These are phyloP conservation scores for Crocidura indochinensis DNA, from an alignment of 2,797 vertebrate species.

Conservation along the genomic window DNA sequence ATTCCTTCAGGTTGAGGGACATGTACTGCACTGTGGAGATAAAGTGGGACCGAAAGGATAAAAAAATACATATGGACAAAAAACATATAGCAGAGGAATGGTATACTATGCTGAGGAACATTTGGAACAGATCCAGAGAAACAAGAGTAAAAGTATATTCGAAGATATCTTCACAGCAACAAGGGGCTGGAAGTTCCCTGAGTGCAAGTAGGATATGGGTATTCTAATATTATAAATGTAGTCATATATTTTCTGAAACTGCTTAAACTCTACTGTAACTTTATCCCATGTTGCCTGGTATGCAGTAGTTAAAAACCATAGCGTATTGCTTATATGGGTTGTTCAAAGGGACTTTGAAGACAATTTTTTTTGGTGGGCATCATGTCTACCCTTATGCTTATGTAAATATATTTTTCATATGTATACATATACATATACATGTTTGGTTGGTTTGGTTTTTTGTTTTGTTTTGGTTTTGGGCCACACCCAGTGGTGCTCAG, in stretches of 20 bases:
- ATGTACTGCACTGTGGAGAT: neutral
- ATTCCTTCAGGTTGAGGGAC: neutral
- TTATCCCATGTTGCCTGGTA: too few relatives aligned
- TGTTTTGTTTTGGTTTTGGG: too few relatives aligned
- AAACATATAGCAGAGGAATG: neutral
- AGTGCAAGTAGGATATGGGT: neutral
- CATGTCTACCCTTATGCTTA: too few relatives aligned
- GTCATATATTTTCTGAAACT: neutral
- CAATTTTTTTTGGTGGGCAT: too few relatives aligned
- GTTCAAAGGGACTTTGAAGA: too few relatives aligned
- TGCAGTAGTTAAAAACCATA: too few relatives aligned
- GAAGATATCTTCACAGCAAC: neutral
- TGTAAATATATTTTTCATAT: too few relatives aligned
- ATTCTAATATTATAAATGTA: constrained; percentile 25
- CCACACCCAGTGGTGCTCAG: too few relatives aligned
- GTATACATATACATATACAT: too few relatives aligned
- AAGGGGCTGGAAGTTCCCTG: neutral
- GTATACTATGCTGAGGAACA: neutral
- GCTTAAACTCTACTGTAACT: too few relatives aligned
- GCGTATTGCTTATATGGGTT: too few relatives aligned
- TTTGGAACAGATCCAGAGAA: neutral
- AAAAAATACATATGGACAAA: neutral
- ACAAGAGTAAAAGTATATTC: neutral
- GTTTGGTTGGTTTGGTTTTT: too few relatives aligned
- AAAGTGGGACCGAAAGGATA: neutral